Conservation (phyloP, 2,113 vertebrate species). For the Ondatra zibethicus region DNA sequence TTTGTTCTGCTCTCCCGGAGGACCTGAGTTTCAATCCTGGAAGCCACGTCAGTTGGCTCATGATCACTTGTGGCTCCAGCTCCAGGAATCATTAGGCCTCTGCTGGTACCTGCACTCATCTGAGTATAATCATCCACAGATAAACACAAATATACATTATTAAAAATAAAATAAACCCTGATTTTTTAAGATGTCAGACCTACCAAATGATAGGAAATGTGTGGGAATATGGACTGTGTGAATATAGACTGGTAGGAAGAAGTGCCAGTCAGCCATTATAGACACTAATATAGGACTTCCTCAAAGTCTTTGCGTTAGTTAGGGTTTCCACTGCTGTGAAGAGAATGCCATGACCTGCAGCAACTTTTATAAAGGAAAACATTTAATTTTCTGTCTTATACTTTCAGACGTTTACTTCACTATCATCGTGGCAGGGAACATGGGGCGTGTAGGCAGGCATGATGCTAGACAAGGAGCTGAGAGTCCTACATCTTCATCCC, state of each 20-base stretch:
- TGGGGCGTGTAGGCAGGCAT: too few relatives aligned
- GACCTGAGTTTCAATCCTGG: not conserved
- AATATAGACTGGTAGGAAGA: not conserved
- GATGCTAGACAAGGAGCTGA: too few relatives aligned
- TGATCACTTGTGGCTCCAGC: too few relatives aligned
- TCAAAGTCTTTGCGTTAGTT: not conserved
- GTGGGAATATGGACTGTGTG: not conserved
- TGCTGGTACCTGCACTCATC: not conserved
- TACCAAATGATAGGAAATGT: not conserved
- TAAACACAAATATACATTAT: not conserved
- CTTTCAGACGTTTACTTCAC: too few relatives aligned
- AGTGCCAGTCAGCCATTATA: not conserved
- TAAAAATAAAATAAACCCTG: not conserved
- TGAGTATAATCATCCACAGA: not conserved
- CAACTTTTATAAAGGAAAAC: too few relatives aligned
- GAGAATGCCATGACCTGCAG: too few relatives aligned
- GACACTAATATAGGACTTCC: not conserved
- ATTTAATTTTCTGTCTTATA: too few relatives aligned
- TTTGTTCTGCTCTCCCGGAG: too few relatives aligned
- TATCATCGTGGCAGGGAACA: too few relatives aligned
- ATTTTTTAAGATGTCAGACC: too few relatives aligned
- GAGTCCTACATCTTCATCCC: too few relatives aligned
- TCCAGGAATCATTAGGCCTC: not conserved
- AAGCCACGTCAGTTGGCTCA: not conserved
- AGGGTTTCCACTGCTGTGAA: too few relatives aligned